Evolutionary conservation across 2,888 invertebrate species (phyloP).

Genomic region (Hyposoter didymator): DNA sequence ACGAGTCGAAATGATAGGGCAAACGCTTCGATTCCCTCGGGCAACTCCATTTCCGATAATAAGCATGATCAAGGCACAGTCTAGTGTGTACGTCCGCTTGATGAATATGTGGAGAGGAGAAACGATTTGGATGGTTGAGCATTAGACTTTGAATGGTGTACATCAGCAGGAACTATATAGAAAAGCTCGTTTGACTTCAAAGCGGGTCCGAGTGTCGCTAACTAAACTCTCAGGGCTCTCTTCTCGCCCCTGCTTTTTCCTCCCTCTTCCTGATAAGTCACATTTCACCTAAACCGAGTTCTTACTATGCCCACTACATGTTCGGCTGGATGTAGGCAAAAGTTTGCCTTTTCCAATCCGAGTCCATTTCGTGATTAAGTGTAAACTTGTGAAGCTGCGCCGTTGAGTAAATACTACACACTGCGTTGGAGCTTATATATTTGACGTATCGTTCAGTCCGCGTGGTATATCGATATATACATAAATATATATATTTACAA

Average conservation of each 20-base stretch:
- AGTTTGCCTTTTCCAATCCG: constrained; percentile 81
- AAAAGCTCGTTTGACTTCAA: constrained; percentile 80
- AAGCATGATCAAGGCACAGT: constrained; percentile 79
- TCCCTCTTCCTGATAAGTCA: constrained; percentile 1
- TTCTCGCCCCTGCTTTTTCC: constrained; percentile 14
- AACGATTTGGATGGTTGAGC: constrained; percentile 44
- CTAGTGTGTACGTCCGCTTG: constrained; percentile 4
- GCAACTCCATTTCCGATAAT: constrained; percentile 73
- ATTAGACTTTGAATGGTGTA: constrained; percentile 54
- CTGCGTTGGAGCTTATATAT: constrained; percentile 54
- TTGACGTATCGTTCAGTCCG: constrained; percentile 30
- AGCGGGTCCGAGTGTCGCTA: constrained; percentile 81
- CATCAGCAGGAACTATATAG: constrained; percentile 65
- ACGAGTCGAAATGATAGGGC: constrained; percentile 35
- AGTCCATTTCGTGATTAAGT: constrained; percentile 84
- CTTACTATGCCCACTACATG: constrained; percentile 17
- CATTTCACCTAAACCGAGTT: constrained; percentile 40
- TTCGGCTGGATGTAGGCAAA: constrained; percentile 52
- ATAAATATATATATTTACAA: constrained; percentile 36
- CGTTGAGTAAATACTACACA: constrained; percentile 64
- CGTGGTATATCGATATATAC: background rate
- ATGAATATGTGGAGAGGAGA: constrained; percentile 40
- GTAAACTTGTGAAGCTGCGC: constrained; percentile 79
- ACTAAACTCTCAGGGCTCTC: constrained; percentile 79
- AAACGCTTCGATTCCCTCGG: constrained; percentile 52